These are phyloP conservation scores for Geococcyx californianus DNA, from an alignment of 2,113 vertebrate genomes.

Conservation along the genomic window DNA sequence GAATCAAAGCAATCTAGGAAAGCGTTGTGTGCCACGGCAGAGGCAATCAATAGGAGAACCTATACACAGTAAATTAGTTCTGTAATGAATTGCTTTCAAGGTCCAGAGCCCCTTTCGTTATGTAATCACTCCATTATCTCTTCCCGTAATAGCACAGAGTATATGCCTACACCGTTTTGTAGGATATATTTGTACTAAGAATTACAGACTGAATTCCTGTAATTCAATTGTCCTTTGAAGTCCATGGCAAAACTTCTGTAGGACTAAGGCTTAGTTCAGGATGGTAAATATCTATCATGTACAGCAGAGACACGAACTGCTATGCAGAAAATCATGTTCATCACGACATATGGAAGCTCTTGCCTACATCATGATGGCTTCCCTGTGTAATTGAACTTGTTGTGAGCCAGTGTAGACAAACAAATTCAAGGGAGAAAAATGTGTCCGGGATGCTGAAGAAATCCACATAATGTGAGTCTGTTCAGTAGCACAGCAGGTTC, in stretches of 20 bases:
- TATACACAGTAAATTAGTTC: background rate
- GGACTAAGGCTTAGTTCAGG: background rate
- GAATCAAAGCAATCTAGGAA: conserved; percentile 10
- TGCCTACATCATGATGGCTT: background rate
- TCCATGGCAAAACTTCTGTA: background rate
- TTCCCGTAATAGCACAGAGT: background rate
- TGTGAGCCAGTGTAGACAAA: background rate
- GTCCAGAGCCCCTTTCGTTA: background rate
- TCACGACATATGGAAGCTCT: background rate
- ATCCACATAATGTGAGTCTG: background rate
- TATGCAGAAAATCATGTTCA: background rate
- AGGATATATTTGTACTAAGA: background rate
- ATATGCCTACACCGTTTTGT: background rate
- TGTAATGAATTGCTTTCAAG: background rate
- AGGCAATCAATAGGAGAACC: background rate
- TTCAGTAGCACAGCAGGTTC: background rate
- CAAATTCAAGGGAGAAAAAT: background rate
- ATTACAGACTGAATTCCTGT: background rate
- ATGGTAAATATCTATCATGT: background rate
- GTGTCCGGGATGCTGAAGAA: background rate
- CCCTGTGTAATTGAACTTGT: background rate
- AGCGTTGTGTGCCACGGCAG: fast-evolving
- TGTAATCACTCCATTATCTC: background rate
- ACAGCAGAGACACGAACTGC: background rate
- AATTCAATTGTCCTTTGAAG: background rate